These are phyloP conservation scores for Odontomachus brunneus DNA, from an alignment of 1,140 invertebrate species.

Conservation along the genomic window DNA sequence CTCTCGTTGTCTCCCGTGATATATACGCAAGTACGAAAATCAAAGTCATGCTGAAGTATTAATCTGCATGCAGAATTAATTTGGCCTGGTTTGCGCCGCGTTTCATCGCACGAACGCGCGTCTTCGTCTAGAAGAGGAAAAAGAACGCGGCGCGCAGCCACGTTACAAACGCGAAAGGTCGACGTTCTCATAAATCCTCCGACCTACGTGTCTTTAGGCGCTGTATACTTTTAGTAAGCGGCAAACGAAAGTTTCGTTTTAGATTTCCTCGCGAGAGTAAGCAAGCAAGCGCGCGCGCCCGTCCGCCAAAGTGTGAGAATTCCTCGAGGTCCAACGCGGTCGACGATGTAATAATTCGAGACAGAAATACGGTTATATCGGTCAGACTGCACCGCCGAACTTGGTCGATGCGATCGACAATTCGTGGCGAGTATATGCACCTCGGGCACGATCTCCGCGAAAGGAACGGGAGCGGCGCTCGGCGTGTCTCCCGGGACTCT, in stretches of 20 bases:
- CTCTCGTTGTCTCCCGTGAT: too few relatives aligned
- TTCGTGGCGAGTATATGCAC: conserved; percentile 46
- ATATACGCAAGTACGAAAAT: too few relatives aligned
- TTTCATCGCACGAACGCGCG: not conserved
- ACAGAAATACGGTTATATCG: conserved; percentile 33
- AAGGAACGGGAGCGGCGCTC: not conserved
- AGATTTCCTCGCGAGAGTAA: conserved; percentile 58
- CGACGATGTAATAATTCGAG: conserved; percentile 22
- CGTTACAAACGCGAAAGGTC: conserved; percentile 75
- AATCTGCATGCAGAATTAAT: conserved; percentile 34
- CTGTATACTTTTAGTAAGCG: conserved; percentile 42
- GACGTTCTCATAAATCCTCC: conserved; percentile 80
- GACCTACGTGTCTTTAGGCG: conserved; percentile 67
- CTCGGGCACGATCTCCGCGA: conserved; percentile 40
- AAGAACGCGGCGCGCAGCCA: not conserved
- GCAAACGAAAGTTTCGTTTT: conserved; percentile 51
- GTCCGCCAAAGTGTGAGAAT: conserved; percentile 79
- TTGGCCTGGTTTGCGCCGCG: too few relatives aligned
- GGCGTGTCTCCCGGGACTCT: not conserved
- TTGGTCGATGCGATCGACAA: conserved; percentile 33
- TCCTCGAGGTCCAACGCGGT: conserved; percentile 69
- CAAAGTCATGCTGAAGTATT: too few relatives aligned
- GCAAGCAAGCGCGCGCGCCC: not conserved
- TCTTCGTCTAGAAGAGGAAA: not conserved
- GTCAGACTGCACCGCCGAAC: conserved; percentile 4